These are phyloP conservation scores for Sebastes baramenuke DNA, from an alignment of 2,797 vertebrate genomes.

Conservation along the genomic window DNA sequence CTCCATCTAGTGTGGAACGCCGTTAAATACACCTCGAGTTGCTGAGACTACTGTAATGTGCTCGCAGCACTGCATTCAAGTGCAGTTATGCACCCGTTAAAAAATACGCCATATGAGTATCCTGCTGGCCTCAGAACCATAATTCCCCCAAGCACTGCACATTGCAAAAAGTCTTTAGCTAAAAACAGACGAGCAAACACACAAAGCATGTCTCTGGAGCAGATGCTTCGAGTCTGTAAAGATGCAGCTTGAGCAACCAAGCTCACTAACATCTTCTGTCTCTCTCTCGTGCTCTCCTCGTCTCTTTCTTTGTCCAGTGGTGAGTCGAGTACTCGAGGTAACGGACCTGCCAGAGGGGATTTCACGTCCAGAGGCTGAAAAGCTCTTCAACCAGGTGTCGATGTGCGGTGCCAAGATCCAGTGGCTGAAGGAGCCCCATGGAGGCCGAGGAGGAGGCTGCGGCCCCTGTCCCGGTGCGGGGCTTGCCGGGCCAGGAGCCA, in stretches of 20 bases:
- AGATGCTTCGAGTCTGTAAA: not conserved
- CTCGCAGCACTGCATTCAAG: not conserved
- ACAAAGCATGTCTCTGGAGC: not conserved
- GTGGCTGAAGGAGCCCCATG: constrained; percentile 96
- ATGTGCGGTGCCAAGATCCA: constrained; percentile 99
- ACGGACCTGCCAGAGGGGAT: constrained; percentile 98
- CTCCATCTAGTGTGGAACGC: not conserved
- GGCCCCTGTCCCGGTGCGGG: constrained; percentile 32
- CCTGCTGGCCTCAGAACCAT: not conserved
- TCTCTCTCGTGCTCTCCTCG: not conserved
- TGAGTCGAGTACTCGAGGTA: constrained; percentile 95
- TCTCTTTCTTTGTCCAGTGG: constrained; percentile 79
- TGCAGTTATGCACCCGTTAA: not conserved
- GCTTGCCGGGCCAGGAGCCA: constrained; percentile 59
- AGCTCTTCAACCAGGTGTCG: constrained; percentile 96
- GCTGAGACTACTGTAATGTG: not conserved
- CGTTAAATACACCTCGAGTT: not conserved
- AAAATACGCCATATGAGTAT: not conserved
- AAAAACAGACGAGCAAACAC: not conserved
- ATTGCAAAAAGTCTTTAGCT: not conserved
- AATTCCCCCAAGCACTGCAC: not conserved
- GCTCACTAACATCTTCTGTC: not conserved
- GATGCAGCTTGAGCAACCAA: not conserved
- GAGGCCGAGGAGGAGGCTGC: constrained; percentile 81
- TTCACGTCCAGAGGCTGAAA: constrained; percentile 94